Percentiles rank a stretch among this genome's conserved stretches.
Evolutionary conservation across 2,113 vertebrate species (phyloP).

Genomic region (Electrona antarctica): DNA sequence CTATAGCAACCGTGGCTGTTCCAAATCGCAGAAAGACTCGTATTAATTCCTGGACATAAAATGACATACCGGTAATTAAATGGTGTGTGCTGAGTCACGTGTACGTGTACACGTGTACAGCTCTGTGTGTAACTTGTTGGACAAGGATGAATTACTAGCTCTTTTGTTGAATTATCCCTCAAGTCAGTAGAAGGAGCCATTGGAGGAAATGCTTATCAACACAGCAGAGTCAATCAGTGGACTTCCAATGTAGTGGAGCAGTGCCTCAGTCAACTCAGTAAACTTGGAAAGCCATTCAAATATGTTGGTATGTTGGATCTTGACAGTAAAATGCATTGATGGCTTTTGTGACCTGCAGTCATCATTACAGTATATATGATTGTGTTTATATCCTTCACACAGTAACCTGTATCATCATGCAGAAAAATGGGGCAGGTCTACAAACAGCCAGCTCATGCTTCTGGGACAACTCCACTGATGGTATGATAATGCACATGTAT

Average conservation of each 20-base stretch:
- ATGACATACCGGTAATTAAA: background rate
- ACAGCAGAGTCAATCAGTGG: slow-evolving; percentile 94
- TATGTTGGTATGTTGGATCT: slow-evolving; percentile 85
- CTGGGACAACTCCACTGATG: slow-evolving; percentile 95
- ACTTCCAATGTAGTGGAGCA: slow-evolving; percentile 88
- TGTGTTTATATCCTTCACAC: slow-evolving; percentile 14
- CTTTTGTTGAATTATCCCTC: background rate
- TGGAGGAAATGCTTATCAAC: slow-evolving; percentile 90
- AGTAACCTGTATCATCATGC: slow-evolving; percentile 96
- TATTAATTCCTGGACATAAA: too few relatives aligned
- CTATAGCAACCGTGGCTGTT: slow-evolving; percentile 8
- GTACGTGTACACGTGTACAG: background rate
- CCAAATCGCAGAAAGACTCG: too few relatives aligned
- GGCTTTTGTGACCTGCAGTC: background rate
- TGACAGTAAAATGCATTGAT: background rate
- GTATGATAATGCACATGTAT: slow-evolving; percentile 69
- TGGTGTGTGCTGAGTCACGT: background rate
- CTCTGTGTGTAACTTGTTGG: background rate
- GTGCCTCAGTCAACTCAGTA: slow-evolving; percentile 91
- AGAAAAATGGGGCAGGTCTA: slow-evolving; percentile 94
- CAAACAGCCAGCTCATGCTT: slow-evolving; percentile 93
- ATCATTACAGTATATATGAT: background rate
- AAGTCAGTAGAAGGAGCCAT: slow-evolving; percentile 89
- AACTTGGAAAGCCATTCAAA: slow-evolving; percentile 94
- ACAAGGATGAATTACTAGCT: background rate